These are phyloP conservation scores for Phragmatobia fuliginosa DNA, from an alignment of 2,888 invertebrate species.

Conservation along the genomic window DNA sequence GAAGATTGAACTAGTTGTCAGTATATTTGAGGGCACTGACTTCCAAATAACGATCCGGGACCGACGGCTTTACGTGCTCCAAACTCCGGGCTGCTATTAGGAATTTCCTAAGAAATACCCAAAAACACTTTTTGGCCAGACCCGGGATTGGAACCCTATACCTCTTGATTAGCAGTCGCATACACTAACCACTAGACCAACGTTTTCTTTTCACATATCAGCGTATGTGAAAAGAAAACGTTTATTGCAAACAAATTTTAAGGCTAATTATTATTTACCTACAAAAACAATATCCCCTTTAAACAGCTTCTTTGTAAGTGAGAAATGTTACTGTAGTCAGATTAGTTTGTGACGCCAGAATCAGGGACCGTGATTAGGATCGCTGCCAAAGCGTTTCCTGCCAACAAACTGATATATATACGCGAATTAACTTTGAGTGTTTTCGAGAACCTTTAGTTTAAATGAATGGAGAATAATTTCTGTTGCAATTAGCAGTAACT, in stretches of 20 bases:
- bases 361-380: slow-evolving; percentile 44
- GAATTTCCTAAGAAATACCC: no score
- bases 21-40: no score
- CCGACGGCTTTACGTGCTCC: no score
- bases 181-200: no score
- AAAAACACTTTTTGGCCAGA: no score
- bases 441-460: slow-evolving; percentile 37
- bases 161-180: no score
- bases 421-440: slow-evolving; percentile 41
- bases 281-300: background rate
- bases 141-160: no score
- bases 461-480: slow-evolving; percentile 42
- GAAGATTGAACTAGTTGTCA: no score
- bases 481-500: slow-evolving; percentile 43
- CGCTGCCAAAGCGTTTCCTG: slow-evolving; percentile 44
- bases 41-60: no score
- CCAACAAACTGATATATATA: slow-evolving; percentile 47
- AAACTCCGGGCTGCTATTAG: no score
- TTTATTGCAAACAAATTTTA: background rate
- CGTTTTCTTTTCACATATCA: no score
- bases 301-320: background rate
- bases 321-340: background rate
- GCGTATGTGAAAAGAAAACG: background rate
- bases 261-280: background rate
- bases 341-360: slow-evolving; percentile 13